phyloP scores from a whole-genome alignment of 2,888 invertebrate genomes.

The Dicycla oo region DNA sequence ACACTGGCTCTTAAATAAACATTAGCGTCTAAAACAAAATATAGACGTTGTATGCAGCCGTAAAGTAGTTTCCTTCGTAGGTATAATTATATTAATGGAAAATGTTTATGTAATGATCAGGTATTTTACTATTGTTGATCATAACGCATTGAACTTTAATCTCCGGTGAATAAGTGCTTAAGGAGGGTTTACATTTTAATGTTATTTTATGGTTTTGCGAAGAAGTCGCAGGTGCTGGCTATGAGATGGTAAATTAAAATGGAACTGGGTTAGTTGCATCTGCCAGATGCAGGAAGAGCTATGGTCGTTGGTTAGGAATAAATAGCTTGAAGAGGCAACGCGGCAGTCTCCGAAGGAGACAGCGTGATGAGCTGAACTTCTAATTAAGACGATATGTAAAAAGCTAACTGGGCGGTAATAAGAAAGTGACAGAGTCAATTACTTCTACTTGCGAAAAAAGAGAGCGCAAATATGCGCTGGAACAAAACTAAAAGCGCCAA shows the following conservation, averaged over 20 bases:
- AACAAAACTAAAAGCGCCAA: no score
- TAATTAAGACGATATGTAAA: no score
- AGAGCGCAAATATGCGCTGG: no score
- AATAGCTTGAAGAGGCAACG: not conserved
- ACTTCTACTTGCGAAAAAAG: no score
- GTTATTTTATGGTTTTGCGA: conserved; percentile 9
- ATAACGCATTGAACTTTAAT: conserved; percentile 67
- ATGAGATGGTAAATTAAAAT: conserved; percentile 6
- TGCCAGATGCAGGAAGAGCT: not conserved
- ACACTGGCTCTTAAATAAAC: conserved; percentile 48
- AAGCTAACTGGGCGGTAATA: no score
- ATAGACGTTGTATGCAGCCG: conserved; percentile 29
- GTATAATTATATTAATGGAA: conserved; percentile 65
- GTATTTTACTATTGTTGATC: conserved; percentile 64
- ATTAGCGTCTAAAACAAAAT: conserved; percentile 61
- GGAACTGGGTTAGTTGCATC: conserved; percentile 16
- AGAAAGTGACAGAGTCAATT: no score
- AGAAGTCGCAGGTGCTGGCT: conserved; percentile 13
- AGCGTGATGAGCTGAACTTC: not conserved
- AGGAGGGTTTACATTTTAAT: conserved; percentile 48
- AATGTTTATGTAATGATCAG: conserved; percentile 61
- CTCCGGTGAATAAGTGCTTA: conserved; percentile 58
- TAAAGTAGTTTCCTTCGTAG: conserved; percentile 52
- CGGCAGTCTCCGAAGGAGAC: not conserved
- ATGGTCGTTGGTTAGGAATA: not conserved